Conservation (phyloP, 2,113 vertebrate species). For the Pluvialis apricaria region DNA sequence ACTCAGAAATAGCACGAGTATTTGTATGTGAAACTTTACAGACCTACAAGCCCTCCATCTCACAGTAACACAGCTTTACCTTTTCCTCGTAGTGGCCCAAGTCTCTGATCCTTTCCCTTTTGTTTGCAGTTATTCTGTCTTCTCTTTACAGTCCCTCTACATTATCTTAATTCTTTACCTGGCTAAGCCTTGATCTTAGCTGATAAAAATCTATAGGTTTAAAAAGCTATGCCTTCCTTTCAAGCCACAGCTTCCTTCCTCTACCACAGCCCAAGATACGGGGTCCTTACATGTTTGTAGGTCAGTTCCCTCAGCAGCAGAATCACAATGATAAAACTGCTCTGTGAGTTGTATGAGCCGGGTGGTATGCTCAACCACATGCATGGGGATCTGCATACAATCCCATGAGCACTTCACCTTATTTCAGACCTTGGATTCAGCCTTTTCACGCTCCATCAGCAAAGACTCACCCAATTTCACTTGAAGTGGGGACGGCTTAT, state of each 20-base stretch:
- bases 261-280: neutral
- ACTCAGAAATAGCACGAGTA: neutral
- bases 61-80: neutral
- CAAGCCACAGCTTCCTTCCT: neutral
- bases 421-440: neutral
- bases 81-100: neutral
- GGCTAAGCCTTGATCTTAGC: neutral
- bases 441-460: neutral
- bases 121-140: neutral
- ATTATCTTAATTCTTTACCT: neutral
- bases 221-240: neutral
- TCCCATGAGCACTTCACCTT: neutral
- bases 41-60: neutral
- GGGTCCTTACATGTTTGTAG: neutral
- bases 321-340: neutral
- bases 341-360: neutral
- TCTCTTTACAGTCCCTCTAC: neutral
- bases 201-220: neutral
- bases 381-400: fast-evolving
- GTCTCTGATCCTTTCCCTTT: neutral
- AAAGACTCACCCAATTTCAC: constrained; percentile 91
- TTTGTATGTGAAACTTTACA: neutral
- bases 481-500: constrained; percentile 94
- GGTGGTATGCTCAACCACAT: neutral
- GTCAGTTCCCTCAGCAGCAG: neutral